Evolutionary conservation across 2,797 vertebrate genomes (phyloP), one percentile per base, ranked within the genome.

Genomic region (Gymnoscopelus microlampas): DNA sequence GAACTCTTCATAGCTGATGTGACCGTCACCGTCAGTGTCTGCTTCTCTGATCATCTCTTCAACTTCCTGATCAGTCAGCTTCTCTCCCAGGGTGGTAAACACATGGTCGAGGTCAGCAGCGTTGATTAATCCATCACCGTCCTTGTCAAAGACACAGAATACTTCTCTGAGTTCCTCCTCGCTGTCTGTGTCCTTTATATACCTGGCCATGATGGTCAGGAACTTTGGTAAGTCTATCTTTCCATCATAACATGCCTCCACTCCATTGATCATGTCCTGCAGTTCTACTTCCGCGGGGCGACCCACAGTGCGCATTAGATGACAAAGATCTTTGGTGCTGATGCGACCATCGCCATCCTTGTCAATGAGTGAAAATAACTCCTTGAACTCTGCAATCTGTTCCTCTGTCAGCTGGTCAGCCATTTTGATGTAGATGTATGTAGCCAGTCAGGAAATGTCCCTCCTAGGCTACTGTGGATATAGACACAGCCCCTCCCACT

Each of bases 1-100:
- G 94, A 99, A 99, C 94, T 99, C 98, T 99, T 99, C 98, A 90
- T 99, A 99, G 93, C 98, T 99, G 95, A 99, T 98, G 94, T 99
- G 98, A 84, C 98, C 98, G 74, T 99, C 98, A 80, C 98, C 98
- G 78, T 99, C 98, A 85, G 99, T 99, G 89, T 99, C 98, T 95
- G 98, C 98, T 98, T 99, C 97, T 95, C 98, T 96, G 95, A 99
- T 99, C 97, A 98, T 98, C 84, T 99, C 98, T 61, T 98, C 98
- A 77, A 97, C 97, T 84, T 99, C 97, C 87, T 99, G 97, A 71
- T 99, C 97, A 79, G 97, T 99, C 91, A 99, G n/a, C n/a, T n/a
- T n/a, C n/a, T n/a, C n/a, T n/a, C n/a, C n/a, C n/a, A n/a, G n/a
- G n/a, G n/a, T n/a, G n/a, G n/a, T n/a, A n/a, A 99, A 99, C 90